These are phyloP conservation scores for Echinops telfairi DNA, from an alignment of 2,113 vertebrate species.

Conservation along the genomic window DNA sequence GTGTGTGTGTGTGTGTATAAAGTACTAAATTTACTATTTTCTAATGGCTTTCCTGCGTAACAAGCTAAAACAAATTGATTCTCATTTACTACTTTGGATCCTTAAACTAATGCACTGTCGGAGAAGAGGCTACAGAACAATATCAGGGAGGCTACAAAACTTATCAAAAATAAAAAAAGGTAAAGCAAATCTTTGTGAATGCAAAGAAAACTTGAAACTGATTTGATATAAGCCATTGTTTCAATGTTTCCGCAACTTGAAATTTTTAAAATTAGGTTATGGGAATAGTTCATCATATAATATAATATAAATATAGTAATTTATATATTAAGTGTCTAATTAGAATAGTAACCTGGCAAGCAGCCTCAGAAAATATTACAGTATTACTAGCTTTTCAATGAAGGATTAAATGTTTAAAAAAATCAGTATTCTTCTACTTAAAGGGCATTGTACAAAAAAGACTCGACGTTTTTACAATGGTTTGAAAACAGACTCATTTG, in stretches of 20 bases:
- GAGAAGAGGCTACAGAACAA: not conserved
- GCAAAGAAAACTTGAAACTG: constrained; percentile 22
- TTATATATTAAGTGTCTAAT: constrained; percentile 10
- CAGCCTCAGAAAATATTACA: not conserved
- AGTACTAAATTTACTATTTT: not conserved
- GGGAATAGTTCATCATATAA: not conserved
- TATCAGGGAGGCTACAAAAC: not conserved
- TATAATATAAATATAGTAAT: too few relatives aligned
- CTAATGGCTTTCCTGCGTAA: not conserved
- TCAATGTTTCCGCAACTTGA: constrained; percentile 25
- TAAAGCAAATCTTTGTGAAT: constrained; percentile 29
- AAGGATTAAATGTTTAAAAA: too few relatives aligned
- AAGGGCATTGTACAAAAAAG: too few relatives aligned
- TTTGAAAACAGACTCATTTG: not conserved
- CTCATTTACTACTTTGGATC: not conserved
- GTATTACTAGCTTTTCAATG: too few relatives aligned
- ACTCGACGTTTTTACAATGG: too few relatives aligned
- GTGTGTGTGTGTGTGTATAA: not conserved
- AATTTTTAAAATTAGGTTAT: constrained; percentile 47
- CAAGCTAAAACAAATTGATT: constrained; percentile 32
- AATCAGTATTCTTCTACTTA: too few relatives aligned
- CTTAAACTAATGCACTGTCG: not conserved
- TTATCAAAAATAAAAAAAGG: not conserved
- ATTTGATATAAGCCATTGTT: not conserved
- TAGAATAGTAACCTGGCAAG: not conserved